Base-by-base conservation (phyloP, 2,888 invertebrate species). In the Colletes collaris region DNA sequence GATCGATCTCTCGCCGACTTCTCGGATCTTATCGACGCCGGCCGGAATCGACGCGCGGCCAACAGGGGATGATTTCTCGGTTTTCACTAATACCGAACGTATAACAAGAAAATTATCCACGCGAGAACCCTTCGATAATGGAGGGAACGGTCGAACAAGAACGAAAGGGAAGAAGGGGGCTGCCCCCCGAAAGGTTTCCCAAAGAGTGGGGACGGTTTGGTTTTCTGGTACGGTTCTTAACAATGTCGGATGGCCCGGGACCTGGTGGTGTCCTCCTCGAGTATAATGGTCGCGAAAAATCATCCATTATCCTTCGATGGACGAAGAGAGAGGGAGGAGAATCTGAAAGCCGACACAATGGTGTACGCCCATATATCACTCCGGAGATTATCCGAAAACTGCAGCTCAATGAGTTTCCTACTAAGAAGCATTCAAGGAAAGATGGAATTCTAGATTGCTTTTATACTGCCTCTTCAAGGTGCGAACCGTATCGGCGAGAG, bases 21-120 rank as follows among this genome's bases (percentile, higher is more conserved):
- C 65, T 67, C 71, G 58, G 81, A 79, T 81, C 83, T 79, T 70
- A 66, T 79, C 59, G 75, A 79, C 60, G 72, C 19, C 8, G 56
- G 62, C 46, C 64, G 10, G 67, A 64, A 67, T 71, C 65, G 71
- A 70, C 52, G 59, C 58, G n/a, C 37, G 50, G 46, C 71, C 19
- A 27, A 53, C 59, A 16, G 62, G 66, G 27, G 52, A 71, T 68
- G 58, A 79, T 79, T 80, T 76, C 70, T 79, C 69, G 69, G 76
- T 85, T 85, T 79, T 75, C 76, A 76, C 89, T 91, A 92, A 92
- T 92, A 81, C 85, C 88, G 79, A 91, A 90, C 87, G 89, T 86
- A 91, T 92, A 91, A 92, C 91, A 90, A 91, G 92, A 91, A 92
- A 92, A 93, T 93, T 92, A 93, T 93, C 92, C 92, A 92, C 90